These are phyloP conservation scores for Mormoops blainvillei DNA, from an alignment of 2,113 vertebrate species.

Conservation along the genomic window DNA sequence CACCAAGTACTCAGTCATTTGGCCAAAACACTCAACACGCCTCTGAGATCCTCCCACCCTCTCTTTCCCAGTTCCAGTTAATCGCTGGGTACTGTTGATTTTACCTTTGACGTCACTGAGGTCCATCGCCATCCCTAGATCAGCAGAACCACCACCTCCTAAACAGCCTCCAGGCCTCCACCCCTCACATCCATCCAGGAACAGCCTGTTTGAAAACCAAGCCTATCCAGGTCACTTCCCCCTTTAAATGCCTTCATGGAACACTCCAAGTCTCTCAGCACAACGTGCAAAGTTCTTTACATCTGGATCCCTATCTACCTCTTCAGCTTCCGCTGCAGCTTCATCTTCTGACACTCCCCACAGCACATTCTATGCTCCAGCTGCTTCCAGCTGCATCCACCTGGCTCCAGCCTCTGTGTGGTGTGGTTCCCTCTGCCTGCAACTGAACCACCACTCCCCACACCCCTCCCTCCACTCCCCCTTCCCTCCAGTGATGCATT, in stretches of 20 bases:
- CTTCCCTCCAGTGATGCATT: neutral
- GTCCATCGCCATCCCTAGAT: neutral
- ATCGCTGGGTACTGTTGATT: neutral
- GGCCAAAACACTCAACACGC: neutral
- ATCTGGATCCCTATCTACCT: neutral
- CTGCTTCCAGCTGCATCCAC: no score
- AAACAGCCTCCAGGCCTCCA: neutral
- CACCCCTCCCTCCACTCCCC: neutral
- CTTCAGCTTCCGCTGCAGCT: neutral
- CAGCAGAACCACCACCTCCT: neutral
- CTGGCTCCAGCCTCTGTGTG: neutral
- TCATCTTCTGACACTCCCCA: neutral
- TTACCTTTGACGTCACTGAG: neutral
- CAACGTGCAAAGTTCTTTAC: neutral
- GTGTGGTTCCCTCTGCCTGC: neutral
- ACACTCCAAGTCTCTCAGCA: neutral
- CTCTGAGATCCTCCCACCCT: neutral
- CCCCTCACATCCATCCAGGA: neutral
- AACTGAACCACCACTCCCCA: neutral
- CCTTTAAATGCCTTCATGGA: neutral
- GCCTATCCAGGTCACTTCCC: neutral
- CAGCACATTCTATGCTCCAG: neutral
- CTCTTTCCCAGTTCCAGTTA: neutral
- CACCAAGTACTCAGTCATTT: neutral
- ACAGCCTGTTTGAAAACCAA: neutral